A percentile compares a stretch with the other conserved stretches of the same genome.
Conservation (phyloP, 1,140 invertebrate genomes). For the Habropoda laboriosa region DNA sequence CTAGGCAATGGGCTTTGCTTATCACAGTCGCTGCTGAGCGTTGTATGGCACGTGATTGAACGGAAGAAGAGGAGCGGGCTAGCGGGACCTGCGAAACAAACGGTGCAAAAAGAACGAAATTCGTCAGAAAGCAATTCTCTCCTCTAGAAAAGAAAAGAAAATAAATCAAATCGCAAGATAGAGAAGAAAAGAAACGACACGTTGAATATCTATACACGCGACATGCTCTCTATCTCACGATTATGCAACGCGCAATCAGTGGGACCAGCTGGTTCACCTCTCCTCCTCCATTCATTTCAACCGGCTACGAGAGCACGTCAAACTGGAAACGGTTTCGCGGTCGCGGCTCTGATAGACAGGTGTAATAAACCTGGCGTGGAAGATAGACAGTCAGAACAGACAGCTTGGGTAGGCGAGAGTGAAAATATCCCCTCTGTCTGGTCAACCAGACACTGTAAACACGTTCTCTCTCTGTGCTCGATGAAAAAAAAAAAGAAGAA, state of each 20-base stretch:
- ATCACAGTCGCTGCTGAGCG: slow-evolving; percentile 77
- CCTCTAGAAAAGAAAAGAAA: slow-evolving; percentile 2
- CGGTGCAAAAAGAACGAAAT: neutral
- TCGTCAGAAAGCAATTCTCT: no score
- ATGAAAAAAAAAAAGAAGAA: neutral
- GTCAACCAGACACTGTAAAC: slow-evolving; percentile 10
- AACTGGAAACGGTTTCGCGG: slow-evolving; percentile 52
- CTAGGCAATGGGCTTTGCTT: slow-evolving; percentile 68
- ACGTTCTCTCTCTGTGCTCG: slow-evolving; percentile 31
- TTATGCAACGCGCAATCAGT: slow-evolving; percentile 39
- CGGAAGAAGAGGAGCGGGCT: slow-evolving; percentile 19
- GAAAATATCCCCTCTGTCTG: slow-evolving; percentile 27
- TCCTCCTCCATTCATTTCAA: slow-evolving; percentile 39
- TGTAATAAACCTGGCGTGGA: slow-evolving; percentile 50
- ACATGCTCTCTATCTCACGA: neutral
- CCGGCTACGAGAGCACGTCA: slow-evolving; percentile 38
- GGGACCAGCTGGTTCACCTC: slow-evolving; percentile 42
- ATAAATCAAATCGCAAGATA: no score
- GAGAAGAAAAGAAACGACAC: no score
- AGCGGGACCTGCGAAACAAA: slow-evolving; percentile 33
- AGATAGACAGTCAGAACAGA: slow-evolving; percentile 21
- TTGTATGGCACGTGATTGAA: slow-evolving; percentile 76
- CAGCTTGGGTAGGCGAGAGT: slow-evolving; percentile 28
- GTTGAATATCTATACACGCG: no score
- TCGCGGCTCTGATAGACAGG: slow-evolving; percentile 49